Evolutionary conservation across 1,140 invertebrate genomes (phyloP), one percentile per base, ranked within the genome.

Genomic region (Eupeodes corollae): DNA sequence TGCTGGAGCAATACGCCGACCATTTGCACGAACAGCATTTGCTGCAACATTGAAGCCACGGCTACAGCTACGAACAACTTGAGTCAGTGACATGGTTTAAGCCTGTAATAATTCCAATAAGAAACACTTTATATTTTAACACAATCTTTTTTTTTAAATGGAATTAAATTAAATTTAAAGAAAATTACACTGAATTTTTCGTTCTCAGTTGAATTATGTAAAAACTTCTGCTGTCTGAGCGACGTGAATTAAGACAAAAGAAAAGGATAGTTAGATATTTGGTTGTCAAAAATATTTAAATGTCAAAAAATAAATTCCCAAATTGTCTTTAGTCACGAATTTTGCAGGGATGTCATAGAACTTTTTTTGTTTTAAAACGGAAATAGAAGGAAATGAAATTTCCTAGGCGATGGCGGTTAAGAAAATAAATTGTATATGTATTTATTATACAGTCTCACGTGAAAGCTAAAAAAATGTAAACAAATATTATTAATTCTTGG

Each of bases 1-100:
- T 26, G 21, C 21, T 26, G 21, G 21, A 26, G 21, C 21, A 26
- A 26, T 26, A 26, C 21, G 21, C 21, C 21, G 21, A 26, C 21
- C 21, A 26, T 26, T 26, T 18, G 55, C 48, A 50, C 60, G 55
- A 42, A 53, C 51, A 46, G 58, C 52, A 42, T 47, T 59, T 46
- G 56, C 55, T 54, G 52, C 41, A 57, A 49, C 53, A 39, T 55
- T 58, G 50, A 66, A 50, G 34, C 21, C 21, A 26, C 63, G 63
- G 53, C 58, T 52, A 56, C 63, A 63, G 43, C 50, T 63, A 52
- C 63, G 63, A 34, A 57, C 62, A 50, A 63, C 51, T 62, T 65
- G 63, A 56, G 63, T 61, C 43, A 61, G 57, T 46, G 59, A 61
- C 59, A 61, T 61, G 14, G 10, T n/a, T n/a, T 37, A 37, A 37